These are phyloP conservation scores for Poecilia wingei DNA, from an alignment of 2,797 vertebrate species.

Conservation along the genomic window DNA sequence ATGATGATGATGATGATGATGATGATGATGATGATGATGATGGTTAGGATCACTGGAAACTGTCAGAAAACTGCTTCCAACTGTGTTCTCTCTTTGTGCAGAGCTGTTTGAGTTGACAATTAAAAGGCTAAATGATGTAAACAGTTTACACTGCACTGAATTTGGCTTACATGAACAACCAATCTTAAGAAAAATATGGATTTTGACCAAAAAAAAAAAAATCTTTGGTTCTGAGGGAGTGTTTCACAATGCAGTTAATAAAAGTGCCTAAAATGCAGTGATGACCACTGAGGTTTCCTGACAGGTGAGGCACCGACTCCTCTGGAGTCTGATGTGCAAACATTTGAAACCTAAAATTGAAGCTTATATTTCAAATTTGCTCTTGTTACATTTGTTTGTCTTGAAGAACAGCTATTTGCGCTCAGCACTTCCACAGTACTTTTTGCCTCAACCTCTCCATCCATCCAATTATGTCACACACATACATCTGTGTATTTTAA, in stretches of 20 bases:
- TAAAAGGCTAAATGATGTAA: background rate
- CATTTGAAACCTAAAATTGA: too few relatives aligned
- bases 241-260: background rate
- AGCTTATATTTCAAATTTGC: too few relatives aligned
- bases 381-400: too few relatives aligned
- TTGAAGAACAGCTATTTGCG: background rate
- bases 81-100: background rate
- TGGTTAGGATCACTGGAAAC: background rate
- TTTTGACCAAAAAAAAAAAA: background rate
- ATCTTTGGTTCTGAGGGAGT: background rate
- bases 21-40: background rate
- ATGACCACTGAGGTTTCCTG: too few relatives aligned
- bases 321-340: too few relatives aligned
- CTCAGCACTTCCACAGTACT: background rate
- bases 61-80: background rate
- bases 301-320: too few relatives aligned
- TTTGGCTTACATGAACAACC: background rate
- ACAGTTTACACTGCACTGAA: background rate
- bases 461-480: background rate
- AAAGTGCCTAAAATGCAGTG: background rate
- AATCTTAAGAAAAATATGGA: background rate
- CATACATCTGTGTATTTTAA: background rate
- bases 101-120: background rate
- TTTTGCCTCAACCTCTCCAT: background rate
- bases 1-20: background rate